These are phyloP conservation scores for Mallotus villosus DNA, from an alignment of 2,797 vertebrate species.

Conservation along the genomic window DNA sequence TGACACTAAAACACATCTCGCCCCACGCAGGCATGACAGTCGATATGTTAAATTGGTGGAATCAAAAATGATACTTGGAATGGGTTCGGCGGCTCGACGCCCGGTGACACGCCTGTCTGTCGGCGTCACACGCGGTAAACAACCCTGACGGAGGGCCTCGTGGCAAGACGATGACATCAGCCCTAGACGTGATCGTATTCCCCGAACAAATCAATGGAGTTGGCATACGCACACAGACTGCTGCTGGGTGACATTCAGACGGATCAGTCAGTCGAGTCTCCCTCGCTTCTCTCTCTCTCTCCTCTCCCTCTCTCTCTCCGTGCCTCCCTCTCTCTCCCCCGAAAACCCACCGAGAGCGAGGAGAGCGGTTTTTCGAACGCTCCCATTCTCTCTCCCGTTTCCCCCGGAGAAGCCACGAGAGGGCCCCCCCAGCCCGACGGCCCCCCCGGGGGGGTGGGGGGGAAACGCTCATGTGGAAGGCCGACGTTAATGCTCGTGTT, in stretches of 20 bases:
- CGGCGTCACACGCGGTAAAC: not conserved
- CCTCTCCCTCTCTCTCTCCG: not conserved
- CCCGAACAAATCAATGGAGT: not conserved
- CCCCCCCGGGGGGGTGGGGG: too few relatives aligned
- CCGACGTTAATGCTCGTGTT: conserved; percentile 22
- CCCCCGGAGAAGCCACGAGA: not conserved
- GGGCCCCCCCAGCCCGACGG: not conserved
- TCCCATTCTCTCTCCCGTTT: not conserved
- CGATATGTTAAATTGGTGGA: not conserved
- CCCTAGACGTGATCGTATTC: not conserved
- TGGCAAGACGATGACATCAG: not conserved
- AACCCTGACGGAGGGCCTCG: not conserved
- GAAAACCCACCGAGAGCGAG: too few relatives aligned
- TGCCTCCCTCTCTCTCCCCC: not conserved
- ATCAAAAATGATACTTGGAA: not conserved
- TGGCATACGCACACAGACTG: not conserved
- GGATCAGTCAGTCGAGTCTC: not conserved
- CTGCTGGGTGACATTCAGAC: not conserved
- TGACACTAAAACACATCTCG: too few relatives aligned
- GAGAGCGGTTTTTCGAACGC: too few relatives aligned
- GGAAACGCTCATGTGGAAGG: conserved; percentile 24
- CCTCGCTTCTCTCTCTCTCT: not conserved
- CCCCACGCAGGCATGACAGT: not conserved
- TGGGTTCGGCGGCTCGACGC: too few relatives aligned
- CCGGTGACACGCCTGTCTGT: not conserved